Evolutionary conservation across 2,888 invertebrate genomes (phyloP).

Genomic region (Hypolimnas misippus): DNA sequence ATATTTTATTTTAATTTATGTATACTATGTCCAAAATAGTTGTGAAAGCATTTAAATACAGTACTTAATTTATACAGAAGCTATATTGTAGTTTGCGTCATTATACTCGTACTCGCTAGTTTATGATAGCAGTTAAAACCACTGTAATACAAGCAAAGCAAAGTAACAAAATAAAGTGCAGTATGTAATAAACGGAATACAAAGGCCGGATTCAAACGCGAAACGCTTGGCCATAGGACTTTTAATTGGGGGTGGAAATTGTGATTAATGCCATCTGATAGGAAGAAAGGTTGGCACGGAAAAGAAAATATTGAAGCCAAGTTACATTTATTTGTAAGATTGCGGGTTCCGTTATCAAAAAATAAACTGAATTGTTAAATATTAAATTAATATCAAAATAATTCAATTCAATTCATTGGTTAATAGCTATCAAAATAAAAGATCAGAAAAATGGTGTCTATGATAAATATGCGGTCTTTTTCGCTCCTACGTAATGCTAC

Average conservation of each 20-base stretch:
- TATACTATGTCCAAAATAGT: background rate
- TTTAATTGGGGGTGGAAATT: slow-evolving; percentile 82
- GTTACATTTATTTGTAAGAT: slow-evolving; percentile 9
- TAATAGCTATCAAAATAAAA: no score
- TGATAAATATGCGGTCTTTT: no score
- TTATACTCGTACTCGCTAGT: slow-evolving; percentile 12
- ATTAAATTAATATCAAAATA: background rate
- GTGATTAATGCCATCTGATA: slow-evolving; percentile 82
- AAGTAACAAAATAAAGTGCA: slow-evolving; percentile 61
- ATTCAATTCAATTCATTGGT: no score
- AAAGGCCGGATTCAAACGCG: slow-evolving; percentile 56
- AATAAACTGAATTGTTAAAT: background rate
- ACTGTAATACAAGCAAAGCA: slow-evolving; percentile 66
- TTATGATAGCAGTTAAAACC: slow-evolving; percentile 66
- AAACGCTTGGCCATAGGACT: slow-evolving; percentile 61
- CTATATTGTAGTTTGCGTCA: slow-evolving; percentile 54
- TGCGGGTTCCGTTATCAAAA: slow-evolving; percentile 31
- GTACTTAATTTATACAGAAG: slow-evolving; percentile 46
- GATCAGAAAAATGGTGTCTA: no score
- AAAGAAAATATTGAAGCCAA: slow-evolving; percentile 49
- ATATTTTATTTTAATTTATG: no score
- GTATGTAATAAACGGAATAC: slow-evolving; percentile 65
- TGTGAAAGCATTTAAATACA: background rate
- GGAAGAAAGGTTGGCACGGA: slow-evolving; percentile 67
- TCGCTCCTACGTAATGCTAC: no score